A percentile compares a stretch with the other conserved stretches of the same genome.
phyloP scores from a whole-genome alignment of 1,140 invertebrate genomes.

The Potamilus streckersoni region DNA sequence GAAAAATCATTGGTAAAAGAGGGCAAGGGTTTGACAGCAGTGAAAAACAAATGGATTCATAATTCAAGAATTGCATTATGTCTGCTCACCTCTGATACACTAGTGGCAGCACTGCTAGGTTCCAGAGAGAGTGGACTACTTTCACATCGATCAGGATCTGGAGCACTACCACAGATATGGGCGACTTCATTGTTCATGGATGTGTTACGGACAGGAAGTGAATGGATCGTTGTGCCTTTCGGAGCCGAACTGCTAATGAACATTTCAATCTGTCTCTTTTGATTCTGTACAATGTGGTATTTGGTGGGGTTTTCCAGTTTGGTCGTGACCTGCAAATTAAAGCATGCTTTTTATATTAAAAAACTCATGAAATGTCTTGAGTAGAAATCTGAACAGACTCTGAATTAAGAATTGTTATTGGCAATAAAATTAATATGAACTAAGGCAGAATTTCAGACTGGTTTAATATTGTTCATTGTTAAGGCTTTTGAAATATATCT shows the following conservation, averaged over 20 bases:
- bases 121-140: constrained; percentile 53
- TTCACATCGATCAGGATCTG: constrained; percentile 45
- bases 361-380: background rate
- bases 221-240: constrained; percentile 69
- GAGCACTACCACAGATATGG: constrained; percentile 44
- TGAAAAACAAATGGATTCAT: too few species aligned
- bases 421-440: background rate
- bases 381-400: background rate
- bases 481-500: too few species aligned
- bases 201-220: constrained; percentile 45
- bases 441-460: background rate
- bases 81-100: constrained; percentile 53
- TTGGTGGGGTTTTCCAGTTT: constrained; percentile 89
- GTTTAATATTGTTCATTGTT: background rate
- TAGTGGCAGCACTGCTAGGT: constrained; percentile 52
- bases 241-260: constrained; percentile 75
- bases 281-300: constrained; percentile 91
- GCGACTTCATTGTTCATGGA: constrained; percentile 20
- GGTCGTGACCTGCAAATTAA: constrained; percentile 72
- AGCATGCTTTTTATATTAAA: background rate
- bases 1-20: too few species aligned
- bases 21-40: too few species aligned
- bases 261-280: constrained; percentile 87
- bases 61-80: too few species aligned
- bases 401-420: background rate